Evolutionary conservation across 1,140 invertebrate genomes (phyloP), one percentile per base, ranked within the genome.

Genomic region (Macrotrachela quadricornifera): DNA sequence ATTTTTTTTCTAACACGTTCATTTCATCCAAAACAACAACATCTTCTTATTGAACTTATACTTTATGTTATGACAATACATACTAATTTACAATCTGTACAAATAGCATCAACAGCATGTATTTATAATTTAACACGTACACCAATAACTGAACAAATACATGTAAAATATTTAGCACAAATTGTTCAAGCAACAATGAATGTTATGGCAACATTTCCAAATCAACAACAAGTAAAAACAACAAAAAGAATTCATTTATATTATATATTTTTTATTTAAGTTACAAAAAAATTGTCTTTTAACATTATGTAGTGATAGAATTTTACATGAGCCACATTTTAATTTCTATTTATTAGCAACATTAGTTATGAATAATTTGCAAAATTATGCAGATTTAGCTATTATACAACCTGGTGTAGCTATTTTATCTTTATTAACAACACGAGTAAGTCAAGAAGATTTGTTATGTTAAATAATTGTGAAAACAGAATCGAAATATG

Each of bases 51-150:
- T 21, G 61, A 81, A 70, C 63, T 80, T 51, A 76, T 82, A n/a
- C 62, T 83, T 56, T 74, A 75, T 42, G 71, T 73, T 30, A 81
- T 83, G 80, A 74, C 74, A 61, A 67, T 69, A 18, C 78, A 82
- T 68, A 74, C 76, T 6, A 73, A 74, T 48, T 71, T 77, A 50
- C 74, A 80, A 54, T 74, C 75, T 21, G 77, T 83, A 42, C 81
- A 83, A 69, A 80, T 83, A 75, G 80, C 81, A 42, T 80, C 78
- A 10, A 83, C 80, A 37, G 82, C 81, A 21, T 83, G 81, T 64
- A 69, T 83, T 16, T 83, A 83, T 62, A 83, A 83, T 68, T 72
- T 84, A 16, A 80, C 80, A 1, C 78, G 79, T 61, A 76, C 76
- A 15, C 77, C 79, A 58, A 62, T 80, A 3, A 76, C 78, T 1